These are phyloP conservation scores for Scalopus aquaticus DNA, from an alignment of 2,113 vertebrate species.

Conservation along the genomic window DNA sequence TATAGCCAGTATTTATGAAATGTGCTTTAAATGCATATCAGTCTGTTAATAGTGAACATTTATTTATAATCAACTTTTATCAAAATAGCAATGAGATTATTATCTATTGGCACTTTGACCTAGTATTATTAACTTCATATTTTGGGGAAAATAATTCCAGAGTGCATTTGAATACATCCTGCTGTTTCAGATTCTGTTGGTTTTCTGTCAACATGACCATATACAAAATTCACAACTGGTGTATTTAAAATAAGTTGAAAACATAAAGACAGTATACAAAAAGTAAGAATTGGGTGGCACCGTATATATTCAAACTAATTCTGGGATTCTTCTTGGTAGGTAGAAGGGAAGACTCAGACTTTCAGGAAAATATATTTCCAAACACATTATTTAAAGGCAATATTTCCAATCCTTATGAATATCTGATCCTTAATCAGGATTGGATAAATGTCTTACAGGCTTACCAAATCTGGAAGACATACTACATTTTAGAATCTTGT, in stretches of 20 bases:
- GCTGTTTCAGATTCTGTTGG: not conserved
- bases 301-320: not conserved
- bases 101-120: not conserved
- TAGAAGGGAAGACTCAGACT: not conserved
- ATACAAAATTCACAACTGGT: not conserved
- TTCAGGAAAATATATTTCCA: not conserved
- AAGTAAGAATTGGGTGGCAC: not conserved
- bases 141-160: not conserved
- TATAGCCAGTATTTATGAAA: not conserved
- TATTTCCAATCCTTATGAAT: not conserved
- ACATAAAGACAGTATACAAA: not conserved
- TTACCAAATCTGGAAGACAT: not conserved
- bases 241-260: not conserved
- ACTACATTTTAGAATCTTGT: not conserved
- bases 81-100: not conserved
- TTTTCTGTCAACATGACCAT: not conserved
- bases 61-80: not conserved
- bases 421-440: not conserved
- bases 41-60: not conserved
- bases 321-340: not conserved
- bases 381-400: not conserved
- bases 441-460: not conserved
- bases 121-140: not conserved
- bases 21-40: not conserved
- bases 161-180: not conserved